Evolutionary conservation across 2,797 vertebrate species (phyloP).

Genomic region (Eulemur albifrons): DNA sequence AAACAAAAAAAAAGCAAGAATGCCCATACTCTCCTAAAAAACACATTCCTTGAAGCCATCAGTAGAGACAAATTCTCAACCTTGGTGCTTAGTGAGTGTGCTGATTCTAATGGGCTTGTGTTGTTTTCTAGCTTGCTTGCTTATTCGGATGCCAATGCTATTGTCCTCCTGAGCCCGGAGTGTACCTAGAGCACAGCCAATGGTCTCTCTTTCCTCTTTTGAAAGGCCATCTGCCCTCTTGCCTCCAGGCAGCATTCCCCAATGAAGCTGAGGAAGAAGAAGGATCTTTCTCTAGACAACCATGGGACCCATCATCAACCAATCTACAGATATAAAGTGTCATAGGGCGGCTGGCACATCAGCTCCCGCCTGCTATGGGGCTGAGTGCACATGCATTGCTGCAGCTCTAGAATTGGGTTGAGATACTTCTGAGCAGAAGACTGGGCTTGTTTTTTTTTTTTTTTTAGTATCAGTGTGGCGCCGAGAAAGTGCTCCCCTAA

Average conservation of each 20-base stretch:
- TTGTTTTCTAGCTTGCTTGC: neutral
- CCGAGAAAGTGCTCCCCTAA: slow-evolving; percentile 35
- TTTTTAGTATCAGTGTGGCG: neutral
- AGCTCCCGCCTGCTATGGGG: neutral
- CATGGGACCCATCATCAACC: neutral
- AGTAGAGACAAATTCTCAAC: neutral
- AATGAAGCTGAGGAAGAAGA: neutral
- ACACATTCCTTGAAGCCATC: neutral
- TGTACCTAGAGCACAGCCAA: slow-evolving; percentile 21
- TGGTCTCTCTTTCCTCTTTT: slow-evolving; percentile 39
- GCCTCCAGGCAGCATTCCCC: slow-evolving; percentile 33
- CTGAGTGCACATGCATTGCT: neutral
- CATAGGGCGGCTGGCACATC: neutral
- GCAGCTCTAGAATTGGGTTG: neutral
- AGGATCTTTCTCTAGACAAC: neutral
- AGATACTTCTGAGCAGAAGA: neutral
- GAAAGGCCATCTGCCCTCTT: slow-evolving; percentile 11
- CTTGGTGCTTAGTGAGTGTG: neutral
- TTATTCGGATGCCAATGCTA: neutral
- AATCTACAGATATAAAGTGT: neutral
- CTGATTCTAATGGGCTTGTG: neutral
- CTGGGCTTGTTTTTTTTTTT: neutral
- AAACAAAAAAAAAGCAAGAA: neutral
- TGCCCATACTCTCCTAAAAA: neutral
- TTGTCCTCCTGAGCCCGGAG: neutral